These are phyloP conservation scores for Prunella himalayana DNA, from an alignment of 2,113 vertebrate genomes.

Conservation along the genomic window DNA sequence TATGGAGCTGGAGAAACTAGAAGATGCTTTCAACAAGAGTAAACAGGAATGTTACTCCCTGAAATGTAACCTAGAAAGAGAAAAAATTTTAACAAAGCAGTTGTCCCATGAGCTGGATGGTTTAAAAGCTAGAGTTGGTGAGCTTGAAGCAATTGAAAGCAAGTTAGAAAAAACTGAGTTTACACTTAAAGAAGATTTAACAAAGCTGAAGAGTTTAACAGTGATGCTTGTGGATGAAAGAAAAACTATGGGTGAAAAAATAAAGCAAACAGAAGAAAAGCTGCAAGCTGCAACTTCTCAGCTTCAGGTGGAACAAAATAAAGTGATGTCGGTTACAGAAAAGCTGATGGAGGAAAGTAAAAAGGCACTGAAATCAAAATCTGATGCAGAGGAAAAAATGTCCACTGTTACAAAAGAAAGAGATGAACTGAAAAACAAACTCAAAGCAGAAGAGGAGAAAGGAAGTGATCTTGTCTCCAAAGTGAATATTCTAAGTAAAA, in stretches of 20 bases:
- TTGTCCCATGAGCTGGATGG: conserved; percentile 86
- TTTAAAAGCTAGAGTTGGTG: conserved; percentile 85
- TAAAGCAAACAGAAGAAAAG: conserved; percentile 92
- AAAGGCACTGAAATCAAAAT: conserved; percentile 89
- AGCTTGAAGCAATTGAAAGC: conserved; percentile 85
- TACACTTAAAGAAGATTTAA: conserved; percentile 90
- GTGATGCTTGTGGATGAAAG: conserved; percentile 96
- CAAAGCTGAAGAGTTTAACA: conserved; percentile 94
- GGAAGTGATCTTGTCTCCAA: conserved; percentile 88
- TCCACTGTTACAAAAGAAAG: conserved; percentile 84
- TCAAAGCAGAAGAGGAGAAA: conserved; percentile 88
- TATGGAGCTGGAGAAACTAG: conserved; percentile 90
- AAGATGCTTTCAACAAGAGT: conserved; percentile 91
- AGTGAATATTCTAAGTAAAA: conserved; percentile 87
- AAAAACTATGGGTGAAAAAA: conserved; percentile 89
- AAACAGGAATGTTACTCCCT: conserved; percentile 91
- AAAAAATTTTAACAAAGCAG: conserved; percentile 86
- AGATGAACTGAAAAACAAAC: conserved; percentile 87
- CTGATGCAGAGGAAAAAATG: conserved; percentile 92
- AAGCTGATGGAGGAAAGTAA: conserved; percentile 96
- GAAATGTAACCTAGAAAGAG: conserved; percentile 90
- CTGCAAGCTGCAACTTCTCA: conserved; percentile 85
- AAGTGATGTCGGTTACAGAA: conserved; percentile 90
- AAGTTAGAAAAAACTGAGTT: conserved; percentile 89
- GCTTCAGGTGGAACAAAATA: conserved; percentile 91